Evolutionary conservation across 2,797 vertebrate genomes (phyloP), one percentile per base, ranked within the genome.

Genomic region (Lemur catta): DNA sequence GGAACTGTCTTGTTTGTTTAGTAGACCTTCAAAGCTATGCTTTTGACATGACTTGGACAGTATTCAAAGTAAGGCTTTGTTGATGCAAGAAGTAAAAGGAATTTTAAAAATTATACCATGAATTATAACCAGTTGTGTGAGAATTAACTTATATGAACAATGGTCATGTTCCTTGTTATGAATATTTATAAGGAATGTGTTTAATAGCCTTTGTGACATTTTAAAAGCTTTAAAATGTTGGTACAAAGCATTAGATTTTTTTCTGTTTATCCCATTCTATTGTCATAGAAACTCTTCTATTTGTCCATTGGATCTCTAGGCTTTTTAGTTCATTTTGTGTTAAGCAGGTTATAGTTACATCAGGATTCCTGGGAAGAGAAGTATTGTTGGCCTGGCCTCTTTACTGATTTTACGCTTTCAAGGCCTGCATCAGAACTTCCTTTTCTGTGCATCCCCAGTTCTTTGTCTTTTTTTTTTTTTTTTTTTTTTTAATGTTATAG

Each of bases 21-120:
- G 35, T 43, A 11, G 22, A 46, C 46, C 59, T 78, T 96, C 35
- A 67, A 82, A 94, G 67, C 48, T 86, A 59, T 4, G 13, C 65
- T 84, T 96, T 85, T 91, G 57, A 50, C 28, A 89, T 28, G 67
- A 41, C 55, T 93, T 95, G 93, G 65, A 63, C 89, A 85, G 35
- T 94, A 93, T 55, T 97, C 81, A 93, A 14, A 85, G 41, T 61
- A 76, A 90, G 30, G 5, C 46, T 95, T 94, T 95, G 59, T 85
- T 96, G 41, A 84, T 85, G 12, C 14, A 89, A 91, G 88, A 91
- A 94, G 55, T 69, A 71, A 69, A 80, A 94, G 50, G 67, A 95
- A 89, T 96, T 97, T 55, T 50, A 71, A 89, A 91, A 91, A 55
- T 65, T 80, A 12, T 7, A 30, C 75, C 85, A n/a, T 91, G 24